Base-by-base conservation (phyloP, 2,888 invertebrate species). In the Pocota personata region DNA sequence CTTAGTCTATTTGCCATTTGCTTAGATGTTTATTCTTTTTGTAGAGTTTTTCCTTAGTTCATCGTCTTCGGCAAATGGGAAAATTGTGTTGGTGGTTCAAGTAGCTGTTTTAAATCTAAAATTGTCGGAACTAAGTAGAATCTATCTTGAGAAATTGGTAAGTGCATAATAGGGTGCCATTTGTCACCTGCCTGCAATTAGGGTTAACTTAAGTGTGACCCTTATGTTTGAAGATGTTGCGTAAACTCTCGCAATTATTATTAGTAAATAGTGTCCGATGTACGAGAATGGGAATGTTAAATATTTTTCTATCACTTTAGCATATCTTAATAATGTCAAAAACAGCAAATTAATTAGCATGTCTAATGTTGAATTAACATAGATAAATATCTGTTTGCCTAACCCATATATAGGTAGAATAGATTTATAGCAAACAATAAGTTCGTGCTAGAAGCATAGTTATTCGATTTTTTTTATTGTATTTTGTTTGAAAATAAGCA, bases 321-420 rank as follows among this genome's bases (percentile, higher is more conserved):
- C 14, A 40, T 40, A 40, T 14, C 14, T 40, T 19, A 46, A 46
- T 46, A 3, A 14, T 3, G 14, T 5, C 2, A 46, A 19, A 24
- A 12, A 19, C 46, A 64, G 19, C 16, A 32, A 55, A 55, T 55
- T 55, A 64, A 48, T 64, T 48, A 64, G 19, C 64, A 35, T 67
- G 50, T 46, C 48, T 35, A 48, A 19, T 14, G 7, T 24, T 35
- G 35, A 40, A 43, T 60, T 60, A 43, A 30, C 40, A 27, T 27
- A 16, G 55, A 69, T 69, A 55, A 43, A 37, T 37, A 55, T 55
- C 55, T 55, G 67, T 69, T 40, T 55, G 8, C 12, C 19, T 69
- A 69, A 55, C 55, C 67, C 55, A 64, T 24, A 32, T 19, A 35
- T 21, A 48, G 21, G 4, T 30, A 19, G 19, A 48, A 32, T 8